These are phyloP conservation scores for Liodrosophila aerea DNA, from an alignment of 2,888 invertebrate genomes.

Conservation along the genomic window DNA sequence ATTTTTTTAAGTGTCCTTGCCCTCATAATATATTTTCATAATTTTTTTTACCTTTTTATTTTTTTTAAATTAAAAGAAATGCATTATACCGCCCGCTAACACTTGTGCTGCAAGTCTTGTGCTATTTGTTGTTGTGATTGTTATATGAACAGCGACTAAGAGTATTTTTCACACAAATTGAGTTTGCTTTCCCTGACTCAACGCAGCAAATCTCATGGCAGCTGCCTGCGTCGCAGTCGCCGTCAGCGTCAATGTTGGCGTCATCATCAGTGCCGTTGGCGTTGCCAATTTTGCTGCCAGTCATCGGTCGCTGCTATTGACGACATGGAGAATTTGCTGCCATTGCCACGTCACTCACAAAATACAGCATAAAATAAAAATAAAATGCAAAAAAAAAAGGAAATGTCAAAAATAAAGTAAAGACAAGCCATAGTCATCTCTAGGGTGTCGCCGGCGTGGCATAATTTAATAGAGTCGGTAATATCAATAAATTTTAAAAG, in stretches of 20 bases:
- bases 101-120: conserved; percentile 18
- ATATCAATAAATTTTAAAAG: conserved; percentile 78
- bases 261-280: conserved; percentile 58
- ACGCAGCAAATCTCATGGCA: conserved; percentile 12
- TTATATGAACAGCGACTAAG: conserved; percentile 65
- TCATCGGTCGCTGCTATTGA: conserved; percentile 66
- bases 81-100: conserved; percentile 42
- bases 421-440: conserved; percentile 38
- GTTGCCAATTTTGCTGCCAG: conserved; percentile 76
- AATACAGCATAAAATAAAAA: conserved; percentile 45
- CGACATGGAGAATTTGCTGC: conserved; percentile 75
- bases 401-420: conserved; percentile 15
- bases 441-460: conserved; percentile 51
- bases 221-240: conserved; percentile 7
- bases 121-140: conserved; percentile 24
- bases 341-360: conserved; percentile 72
- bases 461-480: conserved; percentile 77
- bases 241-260: conserved; percentile 15
- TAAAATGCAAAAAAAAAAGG: conserved; percentile 10
- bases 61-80: conserved; percentile 44
- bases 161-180: conserved; percentile 75
- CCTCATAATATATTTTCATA: too few species aligned
- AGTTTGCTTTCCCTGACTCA: conserved; percentile 50
- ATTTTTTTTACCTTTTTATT: conserved; percentile 39
- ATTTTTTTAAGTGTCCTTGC: too few species aligned